A percentile compares a stretch with the other conserved stretches of the same genome.
Evolutionary conservation across 2,888 invertebrate species (phyloP).

Genomic region (Schizotus pectinicornis): DNA sequence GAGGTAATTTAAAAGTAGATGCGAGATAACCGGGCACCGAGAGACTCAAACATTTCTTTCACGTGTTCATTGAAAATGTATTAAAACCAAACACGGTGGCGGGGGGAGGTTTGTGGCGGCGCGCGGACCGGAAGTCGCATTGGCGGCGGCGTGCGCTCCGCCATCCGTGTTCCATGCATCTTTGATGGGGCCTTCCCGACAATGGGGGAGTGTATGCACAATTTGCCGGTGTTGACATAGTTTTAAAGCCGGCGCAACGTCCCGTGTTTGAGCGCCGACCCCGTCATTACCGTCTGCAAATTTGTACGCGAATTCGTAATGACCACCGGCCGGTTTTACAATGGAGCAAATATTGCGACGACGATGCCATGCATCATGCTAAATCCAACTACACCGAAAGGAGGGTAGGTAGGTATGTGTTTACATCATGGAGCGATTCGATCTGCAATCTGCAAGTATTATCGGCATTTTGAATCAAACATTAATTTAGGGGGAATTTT

Average conservation of each 20-base stretch:
- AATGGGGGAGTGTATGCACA: slow-evolving; percentile 57
- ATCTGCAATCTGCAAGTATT: too few species aligned
- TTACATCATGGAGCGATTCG: too few species aligned
- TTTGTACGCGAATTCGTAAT: slow-evolving; percentile 48
- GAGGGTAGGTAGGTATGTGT: too few species aligned
- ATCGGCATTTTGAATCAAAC: too few species aligned
- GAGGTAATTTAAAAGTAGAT: slow-evolving; percentile 42
- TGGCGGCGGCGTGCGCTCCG: slow-evolving; percentile 7
- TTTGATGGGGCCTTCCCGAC: slow-evolving; percentile 56
- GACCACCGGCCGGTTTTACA: slow-evolving; percentile 22
- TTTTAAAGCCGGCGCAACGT: slow-evolving; percentile 52
- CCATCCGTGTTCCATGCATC: slow-evolving; percentile 53
- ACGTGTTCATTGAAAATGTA: slow-evolving; percentile 58
- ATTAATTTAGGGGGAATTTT: too few species aligned
- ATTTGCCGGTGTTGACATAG: slow-evolving; percentile 60
- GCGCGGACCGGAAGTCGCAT: slow-evolving; percentile 1
- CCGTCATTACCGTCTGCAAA: slow-evolving; percentile 47
- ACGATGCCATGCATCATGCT: too few species aligned
- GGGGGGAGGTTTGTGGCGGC: too few species aligned
- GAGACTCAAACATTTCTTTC: slow-evolving; percentile 49
- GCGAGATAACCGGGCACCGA: slow-evolving; percentile 36
- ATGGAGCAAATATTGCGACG: slow-evolving; percentile 3
- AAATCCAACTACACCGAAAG: too few species aligned
- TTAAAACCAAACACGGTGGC: slow-evolving; percentile 55
- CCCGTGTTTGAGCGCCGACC: slow-evolving; percentile 44